Percentiles rank a stretch among this genome's conserved stretches.
Evolutionary conservation across 2,113 vertebrate genomes (phyloP).

Genomic region (Brachypodius melanocephalos): DNA sequence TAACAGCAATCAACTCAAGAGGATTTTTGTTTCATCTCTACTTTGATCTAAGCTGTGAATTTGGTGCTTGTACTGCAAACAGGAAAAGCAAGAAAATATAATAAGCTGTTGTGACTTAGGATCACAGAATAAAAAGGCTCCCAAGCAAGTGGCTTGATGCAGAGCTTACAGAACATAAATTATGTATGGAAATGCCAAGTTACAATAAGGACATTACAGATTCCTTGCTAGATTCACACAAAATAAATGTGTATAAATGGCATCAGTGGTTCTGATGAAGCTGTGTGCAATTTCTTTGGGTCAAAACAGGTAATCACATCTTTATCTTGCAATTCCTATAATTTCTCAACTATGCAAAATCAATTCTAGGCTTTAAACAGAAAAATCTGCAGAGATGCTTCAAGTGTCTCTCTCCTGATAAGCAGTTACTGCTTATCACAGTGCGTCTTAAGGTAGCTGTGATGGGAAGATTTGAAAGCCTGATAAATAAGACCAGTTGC

Average conservation of each 20-base stretch:
- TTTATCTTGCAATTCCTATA: neutral
- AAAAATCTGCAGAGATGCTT: neutral
- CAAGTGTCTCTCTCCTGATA: neutral
- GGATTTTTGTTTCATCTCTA: neutral
- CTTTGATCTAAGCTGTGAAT: neutral
- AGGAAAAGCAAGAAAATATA: neutral
- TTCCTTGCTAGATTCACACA: neutral
- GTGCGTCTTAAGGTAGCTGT: neutral
- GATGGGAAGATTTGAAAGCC: neutral
- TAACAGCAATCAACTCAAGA: neutral
- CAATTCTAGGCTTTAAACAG: neutral
- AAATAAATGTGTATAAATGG: neutral
- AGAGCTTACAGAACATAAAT: conserved; percentile 2
- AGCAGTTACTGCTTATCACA: neutral
- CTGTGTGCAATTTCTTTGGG: neutral
- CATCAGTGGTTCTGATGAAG: neutral
- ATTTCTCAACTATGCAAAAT: neutral
- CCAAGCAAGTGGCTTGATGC: neutral
- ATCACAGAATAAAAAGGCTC: neutral
- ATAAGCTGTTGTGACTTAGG: neutral
- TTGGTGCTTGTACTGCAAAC: neutral
- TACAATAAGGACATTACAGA: neutral
- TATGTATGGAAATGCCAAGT: neutral
- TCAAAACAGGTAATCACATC: neutral
- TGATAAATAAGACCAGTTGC: neutral